Evolutionary conservation across 2,113 vertebrate genomes (phyloP).

Genomic region (Myodes glareolus): DNA sequence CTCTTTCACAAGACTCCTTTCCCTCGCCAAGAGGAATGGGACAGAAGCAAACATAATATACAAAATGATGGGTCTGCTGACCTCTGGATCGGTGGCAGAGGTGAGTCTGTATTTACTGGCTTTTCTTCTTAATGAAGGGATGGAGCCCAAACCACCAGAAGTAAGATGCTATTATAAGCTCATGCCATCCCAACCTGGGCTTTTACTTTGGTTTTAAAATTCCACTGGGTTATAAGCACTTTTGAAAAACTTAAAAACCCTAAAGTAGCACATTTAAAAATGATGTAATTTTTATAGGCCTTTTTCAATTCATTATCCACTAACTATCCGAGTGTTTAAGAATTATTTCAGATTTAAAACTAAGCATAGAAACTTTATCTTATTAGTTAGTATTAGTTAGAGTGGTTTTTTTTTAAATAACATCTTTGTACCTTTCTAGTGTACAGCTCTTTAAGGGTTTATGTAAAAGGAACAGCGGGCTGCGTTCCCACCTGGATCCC

Average conservation of each 20-base stretch:
- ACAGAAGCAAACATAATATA: conserved; percentile 20
- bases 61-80: conserved; percentile 56
- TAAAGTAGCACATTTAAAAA: background rate
- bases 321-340: background rate
- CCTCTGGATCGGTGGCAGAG: conserved; percentile 38
- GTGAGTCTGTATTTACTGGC: conserved; percentile 26
- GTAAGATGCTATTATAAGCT: conserved; percentile 14
- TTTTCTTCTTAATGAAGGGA: conserved; percentile 38
- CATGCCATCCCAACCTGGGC: background rate
- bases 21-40: conserved; percentile 36
- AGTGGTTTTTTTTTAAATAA: background rate
- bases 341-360: conserved; percentile 57
- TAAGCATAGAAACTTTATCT: background rate
- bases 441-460: background rate
- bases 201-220: conserved; percentile 49
- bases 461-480: too few relatives aligned
- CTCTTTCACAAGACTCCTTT: conserved; percentile 43
- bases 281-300: background rate
- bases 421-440: background rate
- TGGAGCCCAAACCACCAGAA: conserved; percentile 39
- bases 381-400: background rate
- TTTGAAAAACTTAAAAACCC: conserved; percentile 46
- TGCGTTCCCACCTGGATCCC: too few relatives aligned
- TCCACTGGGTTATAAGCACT: background rate
- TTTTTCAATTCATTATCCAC: background rate